Base-by-base conservation (phyloP, 2,888 invertebrate genomes). In the Lamellibrachia columna region DNA sequence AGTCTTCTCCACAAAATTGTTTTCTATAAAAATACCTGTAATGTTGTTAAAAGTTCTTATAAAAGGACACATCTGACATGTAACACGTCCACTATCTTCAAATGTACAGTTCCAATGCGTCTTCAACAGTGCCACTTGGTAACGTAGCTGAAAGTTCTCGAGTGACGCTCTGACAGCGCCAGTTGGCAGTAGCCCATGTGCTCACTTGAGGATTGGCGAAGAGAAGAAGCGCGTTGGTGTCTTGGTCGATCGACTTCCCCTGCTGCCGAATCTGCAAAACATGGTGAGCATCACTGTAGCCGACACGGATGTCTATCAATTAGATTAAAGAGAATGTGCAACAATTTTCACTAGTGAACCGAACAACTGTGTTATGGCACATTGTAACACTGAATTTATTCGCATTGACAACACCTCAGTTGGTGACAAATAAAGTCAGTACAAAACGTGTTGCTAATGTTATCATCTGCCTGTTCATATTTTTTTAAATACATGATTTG, bases 131-230 rank as follows among this genome's bases (percentile, higher is more conserved):
- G 22, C 75, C 15, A 75, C n/a, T 9, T 55, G 55, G 9, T 55
- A 9, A 55, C 55, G 9, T 1, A 7, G 9, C 9, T 55, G 7
- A 55, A 7, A 55, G 55, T 55, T 55, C 9, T 9, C 1, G 8
- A 1, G 55, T 55, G 7, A 55, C 9, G 4, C 55, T 9, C 55
- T n/a, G 22, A 75, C 75, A 75, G 75, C 75, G 75, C 22, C 22
- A 15, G n/a, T 15, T 75, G 75, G 22, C 0, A 22, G 75, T n/a
- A 75, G 22, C n/a, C 7, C 9, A 9, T 55, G 75, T 75, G 75
- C n/a, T 75, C 75, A 75, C 75, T 75, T 75, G 75, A 75, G 75
- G 75, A 75, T 75, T 75, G 75, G 75, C 75, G 75, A 75, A 6
- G 75, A 15, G 22, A 75, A 75, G 75, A 75, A 75, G 22, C 75